Evolutionary conservation across 2,888 invertebrate genomes (phyloP).

Genomic region (Chironomus riparius): DNA sequence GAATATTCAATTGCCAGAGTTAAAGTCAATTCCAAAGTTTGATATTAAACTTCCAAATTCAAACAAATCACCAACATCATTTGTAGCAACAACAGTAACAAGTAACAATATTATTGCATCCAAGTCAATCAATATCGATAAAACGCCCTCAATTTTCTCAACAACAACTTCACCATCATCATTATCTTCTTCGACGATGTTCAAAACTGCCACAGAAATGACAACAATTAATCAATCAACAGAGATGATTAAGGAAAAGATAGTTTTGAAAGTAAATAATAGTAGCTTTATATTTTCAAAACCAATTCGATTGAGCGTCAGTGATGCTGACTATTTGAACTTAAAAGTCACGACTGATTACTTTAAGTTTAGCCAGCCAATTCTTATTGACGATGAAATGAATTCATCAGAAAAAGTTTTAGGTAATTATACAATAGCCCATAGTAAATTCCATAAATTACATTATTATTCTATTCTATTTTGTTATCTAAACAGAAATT

Average conservation of each 20-base stretch:
- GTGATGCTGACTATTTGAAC: conserved; percentile 37
- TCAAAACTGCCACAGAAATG: background rate
- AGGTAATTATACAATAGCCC: background rate
- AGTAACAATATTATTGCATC: background rate
- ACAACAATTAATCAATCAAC: background rate
- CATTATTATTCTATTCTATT: too few relatives aligned
- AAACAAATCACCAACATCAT: conserved; percentile 11
- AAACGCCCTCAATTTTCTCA: background rate
- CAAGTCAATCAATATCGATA: background rate
- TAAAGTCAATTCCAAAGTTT: conserved; percentile 39
- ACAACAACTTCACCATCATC: conserved; percentile 25
- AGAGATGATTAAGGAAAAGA: background rate
- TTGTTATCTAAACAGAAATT: background rate
- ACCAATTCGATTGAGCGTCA: conserved; percentile 43
- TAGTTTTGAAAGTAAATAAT: background rate
- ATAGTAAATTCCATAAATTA: too few relatives aligned
- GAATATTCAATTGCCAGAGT: conserved; percentile 40
- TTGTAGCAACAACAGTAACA: background rate
- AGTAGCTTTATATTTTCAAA: conserved; percentile 43
- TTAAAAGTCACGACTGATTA: conserved; percentile 36
- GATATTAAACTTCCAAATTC: conserved; percentile 34
- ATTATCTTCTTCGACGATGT: background rate
- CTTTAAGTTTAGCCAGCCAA: conserved; percentile 51
- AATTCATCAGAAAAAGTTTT: background rate
- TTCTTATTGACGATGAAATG: conserved; percentile 35